phyloP scores from a whole-genome alignment of 2,113 vertebrate genomes.

The Bujurquina vittata region DNA sequence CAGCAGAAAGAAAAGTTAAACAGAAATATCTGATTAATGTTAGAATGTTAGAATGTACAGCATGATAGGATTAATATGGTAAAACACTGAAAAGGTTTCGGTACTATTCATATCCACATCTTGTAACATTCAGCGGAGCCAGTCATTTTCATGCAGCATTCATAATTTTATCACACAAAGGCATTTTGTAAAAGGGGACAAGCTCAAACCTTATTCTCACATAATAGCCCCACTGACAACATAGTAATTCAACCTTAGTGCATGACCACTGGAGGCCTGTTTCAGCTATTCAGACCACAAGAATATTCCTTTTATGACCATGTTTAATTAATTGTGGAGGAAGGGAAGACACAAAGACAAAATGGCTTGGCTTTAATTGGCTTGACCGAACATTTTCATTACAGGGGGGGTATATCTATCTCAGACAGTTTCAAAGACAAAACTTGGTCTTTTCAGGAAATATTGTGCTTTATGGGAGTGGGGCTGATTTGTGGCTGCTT shows the following conservation, averaged over 20 bases:
- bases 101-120: conserved; percentile 61
- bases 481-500: conserved; percentile 55
- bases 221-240: conserved; percentile 75
- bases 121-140: conserved; percentile 68
- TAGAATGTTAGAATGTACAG: conserved; percentile 22
- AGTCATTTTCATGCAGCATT: conserved; percentile 71
- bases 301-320: conserved; percentile 77
- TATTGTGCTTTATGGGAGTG: conserved; percentile 50
- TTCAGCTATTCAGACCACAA: conserved; percentile 70
- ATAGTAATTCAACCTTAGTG: conserved; percentile 68
- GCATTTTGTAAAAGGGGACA: conserved; percentile 70
- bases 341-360: conserved; percentile 76
- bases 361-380: conserved; percentile 79
- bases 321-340: conserved; percentile 78
- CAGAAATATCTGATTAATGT: conserved; percentile 60
- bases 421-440: conserved; percentile 67
- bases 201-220: conserved; percentile 72
- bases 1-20: conserved; percentile 27
- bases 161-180: conserved; percentile 71
- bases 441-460: conserved; percentile 64
- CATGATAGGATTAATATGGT: conserved; percentile 57
- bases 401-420: conserved; percentile 67
- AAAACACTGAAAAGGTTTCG: conserved; percentile 37
- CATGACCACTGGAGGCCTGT: conserved; percentile 57
- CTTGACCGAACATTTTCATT: conserved; percentile 80